phyloP scores from a whole-genome alignment of 2,797 vertebrate species.

The Astyanax mexicanus region DNA sequence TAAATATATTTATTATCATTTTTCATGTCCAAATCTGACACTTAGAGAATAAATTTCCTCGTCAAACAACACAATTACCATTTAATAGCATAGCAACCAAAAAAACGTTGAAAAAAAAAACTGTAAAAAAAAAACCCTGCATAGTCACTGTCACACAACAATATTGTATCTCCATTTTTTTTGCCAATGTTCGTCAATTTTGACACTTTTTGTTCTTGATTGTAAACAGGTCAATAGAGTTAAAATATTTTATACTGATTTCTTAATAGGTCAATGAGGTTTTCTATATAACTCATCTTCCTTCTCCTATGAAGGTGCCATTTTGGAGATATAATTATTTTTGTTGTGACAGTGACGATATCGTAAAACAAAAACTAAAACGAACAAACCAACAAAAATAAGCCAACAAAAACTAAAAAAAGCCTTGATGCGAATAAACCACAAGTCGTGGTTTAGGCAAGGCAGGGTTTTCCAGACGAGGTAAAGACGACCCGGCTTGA shows the following conservation, averaged over 20 bases:
- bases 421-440: conserved; percentile 77
- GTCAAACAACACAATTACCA: conserved; percentile 84
- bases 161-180: no score
- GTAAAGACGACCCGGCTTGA: conserved; percentile 54
- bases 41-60: conserved; percentile 79
- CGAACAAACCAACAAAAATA: conserved; percentile 66
- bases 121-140: conserved; percentile 22
- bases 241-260: no score
- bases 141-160: no score
- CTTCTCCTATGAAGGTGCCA: no score
- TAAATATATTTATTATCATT: conserved; percentile 85
- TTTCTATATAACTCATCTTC: no score
- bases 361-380: background rate
- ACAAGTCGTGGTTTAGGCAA: conserved; percentile 74
- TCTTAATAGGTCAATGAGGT: no score
- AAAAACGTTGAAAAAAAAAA: conserved; percentile 63
- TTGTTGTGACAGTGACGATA: no score
- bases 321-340: no score
- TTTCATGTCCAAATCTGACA: conserved; percentile 78
- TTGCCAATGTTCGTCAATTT: no score
- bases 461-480: conserved; percentile 69
- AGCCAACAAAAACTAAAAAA: conserved; percentile 67
- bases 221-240: no score
- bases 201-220: no score
- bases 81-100: conserved; percentile 81